These are phyloP conservation scores for Tympanoctomys barrerae DNA, from an alignment of 2,797 vertebrate genomes.

Conservation along the genomic window DNA sequence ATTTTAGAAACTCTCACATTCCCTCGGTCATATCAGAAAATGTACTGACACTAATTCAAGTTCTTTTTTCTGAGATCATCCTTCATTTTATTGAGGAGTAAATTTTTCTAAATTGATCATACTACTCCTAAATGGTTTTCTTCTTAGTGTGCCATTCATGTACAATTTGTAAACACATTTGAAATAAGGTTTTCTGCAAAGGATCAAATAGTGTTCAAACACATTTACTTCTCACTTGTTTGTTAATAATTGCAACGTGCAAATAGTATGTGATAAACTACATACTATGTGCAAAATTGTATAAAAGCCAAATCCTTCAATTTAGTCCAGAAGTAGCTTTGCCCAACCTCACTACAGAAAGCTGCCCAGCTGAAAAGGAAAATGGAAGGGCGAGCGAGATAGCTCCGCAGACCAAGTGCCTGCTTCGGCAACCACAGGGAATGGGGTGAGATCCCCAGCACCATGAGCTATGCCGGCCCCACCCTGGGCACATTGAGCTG, in stretches of 20 bases:
- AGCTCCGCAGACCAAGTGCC: no score
- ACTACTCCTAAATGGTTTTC: background rate
- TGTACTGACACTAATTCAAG: background rate
- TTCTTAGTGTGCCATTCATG: background rate
- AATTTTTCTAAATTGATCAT: background rate
- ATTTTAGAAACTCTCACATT: background rate
- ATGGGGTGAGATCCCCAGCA: no score
- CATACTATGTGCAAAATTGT: background rate
- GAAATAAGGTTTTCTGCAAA: background rate
- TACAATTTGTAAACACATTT: slow-evolving; percentile 13
- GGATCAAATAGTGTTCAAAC: slow-evolving; percentile 7
- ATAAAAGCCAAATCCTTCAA: background rate
- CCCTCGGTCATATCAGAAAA: background rate
- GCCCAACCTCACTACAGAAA: background rate
- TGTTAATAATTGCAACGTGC: background rate
- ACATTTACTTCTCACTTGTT: slow-evolving; percentile 5
- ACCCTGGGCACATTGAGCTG: no score
- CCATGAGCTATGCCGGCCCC: no score
- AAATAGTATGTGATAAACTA: background rate
- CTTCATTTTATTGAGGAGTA: slow-evolving; percentile 2
- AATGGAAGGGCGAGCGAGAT: background rate
- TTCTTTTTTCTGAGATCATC: background rate
- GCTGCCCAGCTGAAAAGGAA: background rate
- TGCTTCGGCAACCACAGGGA: no score
- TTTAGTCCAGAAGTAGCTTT: background rate